Base-by-base conservation (phyloP, 2,113 vertebrate species). In the Phalacrocorax pelagicus region DNA sequence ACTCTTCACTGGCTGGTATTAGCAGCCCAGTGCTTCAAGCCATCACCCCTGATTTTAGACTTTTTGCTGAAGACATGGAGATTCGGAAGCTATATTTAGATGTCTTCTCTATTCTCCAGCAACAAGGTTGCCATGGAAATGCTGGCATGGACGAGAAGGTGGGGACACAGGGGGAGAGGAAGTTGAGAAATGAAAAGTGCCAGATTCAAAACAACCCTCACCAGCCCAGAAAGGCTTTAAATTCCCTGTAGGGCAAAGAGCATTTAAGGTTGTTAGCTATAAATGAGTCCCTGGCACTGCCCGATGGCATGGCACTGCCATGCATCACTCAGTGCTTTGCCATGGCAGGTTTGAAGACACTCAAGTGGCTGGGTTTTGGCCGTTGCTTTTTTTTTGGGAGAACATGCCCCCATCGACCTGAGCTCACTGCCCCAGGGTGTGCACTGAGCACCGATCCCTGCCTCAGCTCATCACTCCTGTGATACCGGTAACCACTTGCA, bases 81-180 rank as follows among this genome's bases (percentile, higher is more conserved):
- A 98, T 97, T 97, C 96, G 90, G 93, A 96, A 96, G 96, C 98
- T 98, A 98, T 98, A 98, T 98, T 98, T 98, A 98, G 98, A 98
- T 92, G 93, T 95, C 95, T 98, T 96, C 77, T 67, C 92, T 97
- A 88, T 98, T 98, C 97, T 97, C 95, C 96, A 97, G 97, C 89
- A 98, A 97, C 94, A 97, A 90, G 92, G 98, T 98, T 98, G 97
- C 98, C 97, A 98, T 98, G 98, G 98, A 97, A 97, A 98, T 97
- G 88, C 87, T 88, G 90, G 94, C 54, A 10, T 93, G 86, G 78
- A 96, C 0, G 10, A 85, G 92, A 81, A 92, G 75, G 88, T 95
- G 91, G 74, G 71, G 88, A 95, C 1, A 8, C 79, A 97, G 87
- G 34, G 79, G 92, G 89, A 97, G 96, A 92, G 73, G 86, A 98